Conservation (phyloP, 2,888 invertebrate genomes). For the Morinoia aosen region DNA sequence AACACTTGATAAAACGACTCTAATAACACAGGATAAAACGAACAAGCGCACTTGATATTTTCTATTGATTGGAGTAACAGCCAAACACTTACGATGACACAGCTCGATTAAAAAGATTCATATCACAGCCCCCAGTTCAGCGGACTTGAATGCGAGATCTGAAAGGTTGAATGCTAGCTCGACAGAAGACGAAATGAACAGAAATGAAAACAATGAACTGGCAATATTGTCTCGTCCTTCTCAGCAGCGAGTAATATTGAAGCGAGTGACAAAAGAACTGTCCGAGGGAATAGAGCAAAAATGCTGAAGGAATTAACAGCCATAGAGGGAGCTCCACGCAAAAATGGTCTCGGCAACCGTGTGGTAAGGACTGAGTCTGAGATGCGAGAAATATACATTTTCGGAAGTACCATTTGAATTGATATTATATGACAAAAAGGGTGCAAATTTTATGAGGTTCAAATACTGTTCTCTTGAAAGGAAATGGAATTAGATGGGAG, state of each 20-base stretch:
- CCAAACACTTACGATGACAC: no score
- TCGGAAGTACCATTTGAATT: background rate
- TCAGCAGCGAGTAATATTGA: background rate
- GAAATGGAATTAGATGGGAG: background rate
- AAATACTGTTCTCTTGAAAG: background rate
- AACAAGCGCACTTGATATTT: no score
- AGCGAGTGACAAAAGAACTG: slow-evolving; percentile 10
- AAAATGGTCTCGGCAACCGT: background rate
- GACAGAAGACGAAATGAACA: background rate
- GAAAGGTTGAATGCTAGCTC: background rate
- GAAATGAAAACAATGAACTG: slow-evolving; percentile 3
- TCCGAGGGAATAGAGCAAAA: background rate
- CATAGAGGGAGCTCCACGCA: background rate
- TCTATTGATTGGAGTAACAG: no score
- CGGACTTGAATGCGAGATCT: background rate
- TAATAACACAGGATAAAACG: no score
- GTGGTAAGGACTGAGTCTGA: background rate
- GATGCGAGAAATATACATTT: background rate
- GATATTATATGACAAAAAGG: background rate
- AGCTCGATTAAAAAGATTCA: background rate
- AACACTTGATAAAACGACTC: no score
- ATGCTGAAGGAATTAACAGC: background rate
- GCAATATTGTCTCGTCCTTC: background rate
- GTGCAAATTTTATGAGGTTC: background rate
- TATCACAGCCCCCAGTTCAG: background rate